phyloP scores from a whole-genome alignment of 2,888 invertebrate species.

The Andrena praecox region DNA sequence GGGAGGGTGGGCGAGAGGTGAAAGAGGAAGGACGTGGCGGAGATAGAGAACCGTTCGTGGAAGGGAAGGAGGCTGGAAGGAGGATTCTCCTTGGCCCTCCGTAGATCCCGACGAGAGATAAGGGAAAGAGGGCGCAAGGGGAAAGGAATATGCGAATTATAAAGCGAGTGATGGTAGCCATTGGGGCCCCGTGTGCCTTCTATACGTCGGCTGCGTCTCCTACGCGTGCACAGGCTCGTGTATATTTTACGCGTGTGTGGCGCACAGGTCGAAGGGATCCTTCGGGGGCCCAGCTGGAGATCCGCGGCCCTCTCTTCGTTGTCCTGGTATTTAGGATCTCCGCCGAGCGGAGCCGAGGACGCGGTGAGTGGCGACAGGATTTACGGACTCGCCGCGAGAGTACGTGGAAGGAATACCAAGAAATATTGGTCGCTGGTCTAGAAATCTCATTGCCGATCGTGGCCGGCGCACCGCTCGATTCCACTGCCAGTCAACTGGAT shows the following conservation, averaged over 20 bases:
- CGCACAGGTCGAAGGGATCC: slow-evolving; percentile 71
- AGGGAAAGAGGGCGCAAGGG: slow-evolving; percentile 69
- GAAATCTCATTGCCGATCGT: slow-evolving; percentile 66
- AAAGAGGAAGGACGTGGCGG: slow-evolving; percentile 57
- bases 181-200: slow-evolving; percentile 63
- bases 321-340: slow-evolving; percentile 77
- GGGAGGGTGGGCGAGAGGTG: slow-evolving; percentile 49
- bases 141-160: slow-evolving; percentile 77
- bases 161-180: slow-evolving; percentile 77
- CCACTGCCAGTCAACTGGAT: slow-evolving; percentile 35
- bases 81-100: slow-evolving; percentile 65
- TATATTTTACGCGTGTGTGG: slow-evolving; percentile 57
- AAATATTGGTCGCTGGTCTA: slow-evolving; percentile 61
- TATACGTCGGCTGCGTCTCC: slow-evolving; percentile 54
- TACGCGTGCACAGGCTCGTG: slow-evolving; percentile 44
- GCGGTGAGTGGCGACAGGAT: slow-evolving; percentile 74
- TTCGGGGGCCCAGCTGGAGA: slow-evolving; percentile 77
- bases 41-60: slow-evolving; percentile 70
- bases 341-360: slow-evolving; percentile 69
- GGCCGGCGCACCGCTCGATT: not conserved
- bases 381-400: slow-evolving; percentile 69
- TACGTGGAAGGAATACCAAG: slow-evolving; percentile 62
- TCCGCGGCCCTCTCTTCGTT: slow-evolving; percentile 67
- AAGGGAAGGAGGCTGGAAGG: slow-evolving; percentile 65
- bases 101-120: slow-evolving; percentile 80